Conservation (phyloP, 1,140 invertebrate genomes). For the Pectinophora gossypiella region DNA sequence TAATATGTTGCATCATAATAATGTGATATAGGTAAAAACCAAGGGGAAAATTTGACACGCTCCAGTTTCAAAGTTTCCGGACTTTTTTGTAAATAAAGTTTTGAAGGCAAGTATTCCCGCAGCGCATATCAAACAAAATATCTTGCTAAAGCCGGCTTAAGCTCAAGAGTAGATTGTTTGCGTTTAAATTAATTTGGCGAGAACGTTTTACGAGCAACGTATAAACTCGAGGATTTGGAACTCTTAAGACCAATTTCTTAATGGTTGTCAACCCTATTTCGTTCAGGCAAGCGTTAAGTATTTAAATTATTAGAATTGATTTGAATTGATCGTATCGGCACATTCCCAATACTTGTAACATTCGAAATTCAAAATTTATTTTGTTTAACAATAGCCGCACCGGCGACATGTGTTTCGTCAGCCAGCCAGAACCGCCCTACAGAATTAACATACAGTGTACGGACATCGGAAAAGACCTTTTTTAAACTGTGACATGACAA, state of each 20-base stretch:
- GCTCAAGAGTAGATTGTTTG: conserved; percentile 12
- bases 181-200: conserved; percentile 23
- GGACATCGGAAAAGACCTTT: conserved; percentile 35
- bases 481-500: conserved; percentile 60
- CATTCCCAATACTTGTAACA: conserved; percentile 40
- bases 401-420: conserved; percentile 57
- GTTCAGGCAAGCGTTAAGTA: background rate
- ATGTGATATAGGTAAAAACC: no score
- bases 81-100: conserved; percentile 14
- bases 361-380: conserved; percentile 20
- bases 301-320: background rate
- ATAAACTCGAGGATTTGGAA: no score
- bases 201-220: background rate
- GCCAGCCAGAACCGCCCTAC: conserved; percentile 38
- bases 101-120: conserved; percentile 14
- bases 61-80: background rate
- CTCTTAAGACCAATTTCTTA: no score
- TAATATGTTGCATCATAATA: no score
- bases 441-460: conserved; percentile 56
- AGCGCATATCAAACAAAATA: conserved; percentile 25
- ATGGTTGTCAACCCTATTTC: no score
- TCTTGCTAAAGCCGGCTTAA: conserved; percentile 26
- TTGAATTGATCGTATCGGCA: conserved; percentile 26
- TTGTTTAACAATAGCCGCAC: conserved; percentile 49
- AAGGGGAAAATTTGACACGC: background rate